These are phyloP conservation scores for Gavialis gangeticus DNA, from an alignment of 2,113 vertebrate species.

Conservation along the genomic window DNA sequence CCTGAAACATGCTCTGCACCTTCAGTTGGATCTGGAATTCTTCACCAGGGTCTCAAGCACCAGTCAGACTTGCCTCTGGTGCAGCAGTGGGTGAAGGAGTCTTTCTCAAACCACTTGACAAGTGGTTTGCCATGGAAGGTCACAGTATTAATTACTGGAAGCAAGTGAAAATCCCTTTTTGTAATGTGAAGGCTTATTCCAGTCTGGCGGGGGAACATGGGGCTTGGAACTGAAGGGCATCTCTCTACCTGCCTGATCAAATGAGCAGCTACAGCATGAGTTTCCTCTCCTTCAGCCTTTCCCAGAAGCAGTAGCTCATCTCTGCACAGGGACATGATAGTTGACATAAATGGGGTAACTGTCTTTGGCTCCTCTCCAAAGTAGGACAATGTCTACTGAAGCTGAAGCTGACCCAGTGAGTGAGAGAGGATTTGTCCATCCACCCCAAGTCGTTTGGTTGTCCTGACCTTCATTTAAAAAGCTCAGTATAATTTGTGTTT, in stretches of 20 bases:
- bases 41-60: background rate
- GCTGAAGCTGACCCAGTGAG: background rate
- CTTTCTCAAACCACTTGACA: background rate
- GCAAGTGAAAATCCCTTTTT: background rate
- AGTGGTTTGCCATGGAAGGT: background rate
- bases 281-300: background rate
- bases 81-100: background rate
- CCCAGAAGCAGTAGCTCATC: background rate
- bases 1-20: background rate
- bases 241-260: background rate
- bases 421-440: rapidly evolving
- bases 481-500: rapidly evolving
- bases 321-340: rapidly evolving
- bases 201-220: background rate
- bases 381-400: background rate
- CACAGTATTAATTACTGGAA: background rate
- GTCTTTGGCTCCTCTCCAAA: background rate
- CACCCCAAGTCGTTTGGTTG: background rate
- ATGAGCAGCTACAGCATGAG: background rate
- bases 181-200: background rate
- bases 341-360: background rate
- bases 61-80: background rate
- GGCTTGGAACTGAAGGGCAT: background rate
- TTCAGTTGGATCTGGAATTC: background rate
- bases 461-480: rapidly evolving